phyloP scores from a whole-genome alignment of 2,888 invertebrate genomes.

The Dryobota labecula region DNA sequence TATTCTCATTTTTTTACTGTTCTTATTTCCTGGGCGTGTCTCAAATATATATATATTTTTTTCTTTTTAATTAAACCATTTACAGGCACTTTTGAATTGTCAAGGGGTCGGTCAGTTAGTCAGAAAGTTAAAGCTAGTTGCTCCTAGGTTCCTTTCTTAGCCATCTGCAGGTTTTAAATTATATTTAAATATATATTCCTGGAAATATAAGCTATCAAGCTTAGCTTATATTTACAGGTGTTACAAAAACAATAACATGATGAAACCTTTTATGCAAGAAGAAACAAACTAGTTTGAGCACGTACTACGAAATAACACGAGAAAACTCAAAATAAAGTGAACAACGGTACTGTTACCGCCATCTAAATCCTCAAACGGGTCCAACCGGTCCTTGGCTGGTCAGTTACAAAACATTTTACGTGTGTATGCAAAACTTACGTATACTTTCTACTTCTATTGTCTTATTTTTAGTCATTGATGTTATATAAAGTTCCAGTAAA shows the following conservation, averaged over 20 bases:
- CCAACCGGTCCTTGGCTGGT: conserved; percentile 36
- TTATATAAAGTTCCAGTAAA: neutral
- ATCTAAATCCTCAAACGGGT: conserved; percentile 39
- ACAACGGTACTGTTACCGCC: conserved; percentile 7
- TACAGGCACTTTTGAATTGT: too few relatives aligned
- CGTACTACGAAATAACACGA: conserved; percentile 17
- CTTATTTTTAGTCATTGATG: conserved; percentile 35
- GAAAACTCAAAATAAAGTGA: conserved; percentile 30
- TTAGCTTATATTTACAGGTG: neutral
- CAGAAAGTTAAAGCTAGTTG: too few relatives aligned
- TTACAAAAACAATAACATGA: conserved; percentile 10
- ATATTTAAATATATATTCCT: neutral
- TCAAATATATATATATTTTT: too few relatives aligned
- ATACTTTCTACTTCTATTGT: conserved; percentile 56
- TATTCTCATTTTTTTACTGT: too few relatives aligned
- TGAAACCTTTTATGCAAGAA: conserved; percentile 19
- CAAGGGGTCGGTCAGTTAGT: too few relatives aligned
- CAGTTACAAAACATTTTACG: conserved; percentile 57
- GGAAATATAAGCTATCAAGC: too few relatives aligned
- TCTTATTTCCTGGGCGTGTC: too few relatives aligned
- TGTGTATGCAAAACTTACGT: conserved; percentile 43
- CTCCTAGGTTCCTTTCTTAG: neutral
- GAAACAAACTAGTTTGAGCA: conserved; percentile 25
- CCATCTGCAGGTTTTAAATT: neutral
- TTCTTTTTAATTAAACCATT: too few relatives aligned